Evolutionary conservation across 2,888 invertebrate genomes (phyloP).

Genomic region (Rhodophaea formosa): DNA sequence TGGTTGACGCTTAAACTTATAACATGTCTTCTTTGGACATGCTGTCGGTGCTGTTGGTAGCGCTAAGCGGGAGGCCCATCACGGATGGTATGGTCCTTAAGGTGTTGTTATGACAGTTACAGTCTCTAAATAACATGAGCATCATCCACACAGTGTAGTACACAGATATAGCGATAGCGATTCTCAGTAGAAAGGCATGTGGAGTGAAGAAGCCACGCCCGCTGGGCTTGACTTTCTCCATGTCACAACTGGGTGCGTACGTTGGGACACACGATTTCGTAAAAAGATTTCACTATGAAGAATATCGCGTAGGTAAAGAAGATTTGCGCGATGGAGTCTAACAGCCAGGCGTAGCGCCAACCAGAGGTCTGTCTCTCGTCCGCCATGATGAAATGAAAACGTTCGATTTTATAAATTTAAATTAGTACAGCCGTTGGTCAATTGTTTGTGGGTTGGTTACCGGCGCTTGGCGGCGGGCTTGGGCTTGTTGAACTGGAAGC

Average conservation of each 20-base stretch:
- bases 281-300: constrained; percentile 53
- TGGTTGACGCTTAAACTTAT: too few relatives aligned
- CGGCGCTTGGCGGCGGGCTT: constrained; percentile 64
- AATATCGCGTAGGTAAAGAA: constrained; percentile 53
- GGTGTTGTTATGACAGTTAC: constrained; percentile 22
- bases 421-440: neutral
- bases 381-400: constrained; percentile 21
- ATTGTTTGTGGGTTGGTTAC: constrained; percentile 40
- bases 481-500: constrained; percentile 90
- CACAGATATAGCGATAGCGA: constrained; percentile 43
- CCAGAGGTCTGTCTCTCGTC: constrained; percentile 21
- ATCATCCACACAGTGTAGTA: constrained; percentile 42
- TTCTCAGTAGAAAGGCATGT: constrained; percentile 41
- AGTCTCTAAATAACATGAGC: constrained; percentile 33
- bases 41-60: neutral
- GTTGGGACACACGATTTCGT: constrained; percentile 48
- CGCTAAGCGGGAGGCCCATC: neutral
- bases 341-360: constrained; percentile 27
- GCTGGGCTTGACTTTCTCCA: neutral
- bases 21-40: neutral
- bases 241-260: constrained; percentile 21
- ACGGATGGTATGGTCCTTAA: constrained; percentile 1
- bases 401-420: neutral
- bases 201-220: constrained; percentile 25
- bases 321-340: constrained; percentile 46